Conservation (phyloP, 2,888 invertebrate genomes). For the Oscheius myriophilus region DNA sequence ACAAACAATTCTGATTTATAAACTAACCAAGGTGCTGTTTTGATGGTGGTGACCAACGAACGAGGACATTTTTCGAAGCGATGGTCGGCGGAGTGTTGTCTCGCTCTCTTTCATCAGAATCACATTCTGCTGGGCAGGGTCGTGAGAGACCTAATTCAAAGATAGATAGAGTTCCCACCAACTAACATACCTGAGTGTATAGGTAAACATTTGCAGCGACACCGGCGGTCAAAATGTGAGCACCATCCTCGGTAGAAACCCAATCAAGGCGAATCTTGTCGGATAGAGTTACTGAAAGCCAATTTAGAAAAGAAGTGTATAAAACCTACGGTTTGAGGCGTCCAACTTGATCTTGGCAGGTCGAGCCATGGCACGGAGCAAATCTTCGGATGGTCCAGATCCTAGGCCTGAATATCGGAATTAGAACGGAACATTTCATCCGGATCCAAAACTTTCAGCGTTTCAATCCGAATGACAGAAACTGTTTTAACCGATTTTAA, state of each 20-base stretch:
- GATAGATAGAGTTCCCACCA: background rate
- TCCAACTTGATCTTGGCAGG: slow-evolving; percentile 11
- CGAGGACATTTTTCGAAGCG: slow-evolving; percentile 61
- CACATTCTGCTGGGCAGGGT: slow-evolving; percentile 91
- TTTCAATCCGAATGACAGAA: slow-evolving; percentile 1
- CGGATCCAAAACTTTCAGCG: background rate
- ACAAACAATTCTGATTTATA: background rate
- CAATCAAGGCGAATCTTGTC: slow-evolving; percentile 79
- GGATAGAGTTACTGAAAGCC: slow-evolving; percentile 61
- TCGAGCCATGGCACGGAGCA: slow-evolving; percentile 19
- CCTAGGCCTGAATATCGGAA: background rate
- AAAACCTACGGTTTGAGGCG: background rate
- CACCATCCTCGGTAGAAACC: slow-evolving; percentile 99
- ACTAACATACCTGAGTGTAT: slow-evolving; percentile 82
- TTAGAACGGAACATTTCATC: background rate
- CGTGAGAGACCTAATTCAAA: slow-evolving; percentile 79
- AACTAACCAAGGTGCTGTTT: slow-evolving; percentile 40
- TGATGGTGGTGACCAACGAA: slow-evolving; percentile 45
- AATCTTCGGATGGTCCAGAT: slow-evolving; percentile 30
- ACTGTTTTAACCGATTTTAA: background rate
- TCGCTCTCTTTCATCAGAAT: slow-evolving; percentile 80
- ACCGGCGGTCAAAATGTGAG: slow-evolving; percentile 91
- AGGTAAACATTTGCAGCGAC: slow-evolving; percentile 78
- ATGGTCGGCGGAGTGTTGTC: slow-evolving; percentile 53
- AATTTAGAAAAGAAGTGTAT: background rate